Percentiles rank a stretch among this genome's conserved stretches.
Conservation (phyloP, 2,888 invertebrate genomes). For the Cordilura impudica region DNA sequence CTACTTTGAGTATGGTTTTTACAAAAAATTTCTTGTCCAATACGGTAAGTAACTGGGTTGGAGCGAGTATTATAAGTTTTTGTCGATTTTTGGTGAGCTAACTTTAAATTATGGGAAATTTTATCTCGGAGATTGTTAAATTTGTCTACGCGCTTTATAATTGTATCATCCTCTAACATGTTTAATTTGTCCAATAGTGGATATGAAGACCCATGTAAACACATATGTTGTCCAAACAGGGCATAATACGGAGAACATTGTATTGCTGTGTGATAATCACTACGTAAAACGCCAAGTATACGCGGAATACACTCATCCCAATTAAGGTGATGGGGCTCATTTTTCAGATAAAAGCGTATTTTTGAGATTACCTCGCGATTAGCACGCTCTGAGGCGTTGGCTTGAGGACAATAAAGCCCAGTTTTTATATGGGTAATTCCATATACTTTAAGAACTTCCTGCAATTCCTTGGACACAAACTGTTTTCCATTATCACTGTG, state of each 20-base stretch:
- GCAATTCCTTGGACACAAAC: slow-evolving; percentile 23
- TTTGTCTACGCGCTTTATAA: neutral
- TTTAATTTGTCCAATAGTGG: neutral
- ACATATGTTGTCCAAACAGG: slow-evolving; percentile 19
- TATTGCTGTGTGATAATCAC: too few species aligned
- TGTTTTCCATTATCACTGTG: slow-evolving; percentile 48
- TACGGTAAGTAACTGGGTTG: neutral
- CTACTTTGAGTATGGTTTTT: slow-evolving; percentile 5
- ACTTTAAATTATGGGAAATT: neutral
- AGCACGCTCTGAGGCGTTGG: slow-evolving; percentile 47
- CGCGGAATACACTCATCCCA: too few species aligned
- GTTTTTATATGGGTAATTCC: too few species aligned
- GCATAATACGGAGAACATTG: too few species aligned
- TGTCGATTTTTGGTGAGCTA: neutral
- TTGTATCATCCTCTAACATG: neutral
- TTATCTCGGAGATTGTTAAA: neutral
- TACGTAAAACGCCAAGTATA: too few species aligned
- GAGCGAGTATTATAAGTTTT: neutral
- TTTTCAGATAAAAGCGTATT: too few species aligned
- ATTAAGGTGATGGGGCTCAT: too few species aligned
- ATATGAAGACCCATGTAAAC: neutral
- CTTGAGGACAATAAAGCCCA: too few species aligned
- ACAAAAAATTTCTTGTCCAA: slow-evolving; percentile 7
- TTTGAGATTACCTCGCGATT: too few species aligned
- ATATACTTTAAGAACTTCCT: too few species aligned